A percentile compares a stretch with the other conserved stretches of the same genome.
Conservation (phyloP, 1,140 invertebrate genomes). For the Lysiphlebus fabarum region DNA sequence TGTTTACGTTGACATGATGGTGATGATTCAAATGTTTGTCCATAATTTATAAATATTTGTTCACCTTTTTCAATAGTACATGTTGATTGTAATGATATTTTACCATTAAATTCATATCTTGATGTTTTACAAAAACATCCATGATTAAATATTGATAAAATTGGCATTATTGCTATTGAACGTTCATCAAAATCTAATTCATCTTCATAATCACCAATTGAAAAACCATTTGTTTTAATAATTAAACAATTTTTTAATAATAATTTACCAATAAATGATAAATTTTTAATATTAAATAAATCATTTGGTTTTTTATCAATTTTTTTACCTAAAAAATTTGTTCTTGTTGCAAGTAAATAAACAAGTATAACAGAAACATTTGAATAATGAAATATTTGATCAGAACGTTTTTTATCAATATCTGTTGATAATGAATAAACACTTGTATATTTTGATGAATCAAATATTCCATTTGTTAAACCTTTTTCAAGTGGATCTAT, state of each 20-base stretch:
- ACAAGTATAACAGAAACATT: constrained; percentile 67
- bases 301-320: constrained; percentile 25
- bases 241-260: constrained; percentile 76
- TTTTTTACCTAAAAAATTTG: constrained; percentile 57
- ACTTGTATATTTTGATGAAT: constrained; percentile 54
- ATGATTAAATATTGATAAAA: constrained; percentile 75
- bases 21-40: too few relatives aligned
- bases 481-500: constrained; percentile 32
- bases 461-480: constrained; percentile 51
- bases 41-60: constrained; percentile 45
- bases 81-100: constrained; percentile 59
- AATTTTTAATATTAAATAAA: constrained; percentile 30
- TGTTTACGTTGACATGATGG: too few relatives aligned
- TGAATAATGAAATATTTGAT: constrained; percentile 71
- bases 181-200: too few relatives aligned
- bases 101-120: constrained; percentile 58
- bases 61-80: constrained; percentile 65
- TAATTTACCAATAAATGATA: constrained; percentile 57
- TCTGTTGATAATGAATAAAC: constrained; percentile 75
- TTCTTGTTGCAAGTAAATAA: constrained; percentile 63
- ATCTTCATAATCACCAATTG: constrained; percentile 28
- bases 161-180: too few relatives aligned
- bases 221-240: constrained; percentile 63
- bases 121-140: constrained; percentile 86
- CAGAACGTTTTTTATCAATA: constrained; percentile 62